Base-by-base conservation (phyloP, 2,888 invertebrate genomes). In the Thymelicus lineola region DNA sequence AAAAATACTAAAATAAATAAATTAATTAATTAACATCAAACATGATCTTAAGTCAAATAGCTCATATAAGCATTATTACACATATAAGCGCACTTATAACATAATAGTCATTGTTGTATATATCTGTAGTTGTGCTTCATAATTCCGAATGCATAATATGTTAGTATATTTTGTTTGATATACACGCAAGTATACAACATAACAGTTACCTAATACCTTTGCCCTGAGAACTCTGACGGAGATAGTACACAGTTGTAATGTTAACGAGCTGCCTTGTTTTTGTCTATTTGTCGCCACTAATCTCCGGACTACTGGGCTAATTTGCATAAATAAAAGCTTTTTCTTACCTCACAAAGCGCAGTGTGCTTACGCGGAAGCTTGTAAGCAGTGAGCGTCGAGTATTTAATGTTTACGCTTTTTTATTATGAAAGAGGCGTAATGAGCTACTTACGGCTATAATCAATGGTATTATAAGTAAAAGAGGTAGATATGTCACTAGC, bases 311-410 rank as follows among this genome's bases (percentile, higher is more conserved):
- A 65, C 70, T 70, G 60, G 35, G 60, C 70, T 70, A 53, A 70
- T 70, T 70, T 70, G 70, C 70, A 70, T 70, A 70, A 70, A 70
- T 65, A 65, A 70, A 70, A 55, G 58, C 70, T 70, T 70, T 68
- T 70, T 70, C 70, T 70, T 38, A 57, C 20, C 69, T 55, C 48
- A 60, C 64, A 70, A 64, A 70, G 59, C 60, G 64, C 53, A 15
- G 36, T 65, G 53, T 48, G 53, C 64, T 59, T 38, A 50, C 53
- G 17, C 63, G 59, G 59, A 64, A 64, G 70, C 57, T 45, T 14
- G 48, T 58, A 42, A 53, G 45, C 57, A n/a, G 65, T 17, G 12
- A 38, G 42, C 36, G 46, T 48, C 35, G 57, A 48, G 36, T 58
- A 15, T 45, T 58, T 57, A 45, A 55, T 65, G 12, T 55, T 55